Base-by-base conservation (phyloP, 2,113 vertebrate species). In the Salvelinus alpinus region DNA sequence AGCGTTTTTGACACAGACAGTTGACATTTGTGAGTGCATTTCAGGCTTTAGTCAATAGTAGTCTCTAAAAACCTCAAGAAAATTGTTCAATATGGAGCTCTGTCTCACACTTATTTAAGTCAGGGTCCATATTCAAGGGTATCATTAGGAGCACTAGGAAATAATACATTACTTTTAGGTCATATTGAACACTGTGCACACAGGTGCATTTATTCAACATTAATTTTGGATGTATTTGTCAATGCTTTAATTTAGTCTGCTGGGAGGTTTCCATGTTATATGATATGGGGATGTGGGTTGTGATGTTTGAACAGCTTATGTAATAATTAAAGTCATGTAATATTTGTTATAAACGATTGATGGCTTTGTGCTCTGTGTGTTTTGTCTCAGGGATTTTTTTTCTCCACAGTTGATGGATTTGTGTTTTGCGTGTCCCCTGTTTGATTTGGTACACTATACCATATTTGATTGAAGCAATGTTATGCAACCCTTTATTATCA, bases 231-330 rank as follows among this genome's bases (percentile, higher is more conserved):
- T 0, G 0, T 44, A 44, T 44, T 44, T 57, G 54, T 57, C 54
- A 57, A 57, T 57, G 54, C 38, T 44, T 44, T 11, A 44, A 44
- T 44, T 44, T 44, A 44, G 38, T 44, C 38, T 11, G 38, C 20
- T 57, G 18, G 16, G 54, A 57, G 38, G 38, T 44, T 44, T 57
- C 5, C 20, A 7, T 7, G 59, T 59, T 60, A 76, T 48, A 22
- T 51, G 44, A 80, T 73, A 3, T 5, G 31, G 5, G 31, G 20
- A 75, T 2, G 3, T 24, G 2, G 27, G 29, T n/a, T 31, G 25
- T 59, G 11, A 14, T 51, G 44, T 82, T 71, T 27, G 48, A 5
- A 44, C 65, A 54, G 64, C n/a, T 77, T 5, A 71, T 60, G 12
- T 76, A 48, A 62, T 71, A 57, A 20, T 57, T 20, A 57, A 2